phyloP scores from a whole-genome alignment of 1,140 invertebrate genomes.

The Cydia amplana region DNA sequence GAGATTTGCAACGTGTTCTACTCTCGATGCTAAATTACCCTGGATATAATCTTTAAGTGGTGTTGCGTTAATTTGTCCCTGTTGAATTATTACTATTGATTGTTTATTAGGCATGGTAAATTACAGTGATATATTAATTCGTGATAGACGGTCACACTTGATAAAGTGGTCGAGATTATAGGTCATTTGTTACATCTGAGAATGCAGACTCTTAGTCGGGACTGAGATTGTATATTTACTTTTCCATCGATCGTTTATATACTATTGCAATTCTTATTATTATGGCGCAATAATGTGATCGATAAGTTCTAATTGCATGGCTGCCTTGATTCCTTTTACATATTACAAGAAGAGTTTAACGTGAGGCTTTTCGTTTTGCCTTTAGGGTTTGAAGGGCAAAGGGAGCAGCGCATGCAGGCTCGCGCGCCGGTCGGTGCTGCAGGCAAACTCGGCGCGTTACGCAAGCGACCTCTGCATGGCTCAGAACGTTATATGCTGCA shows the following conservation, averaged over 20 bases:
- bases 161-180: background rate
- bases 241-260: no score
- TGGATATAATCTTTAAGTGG: background rate
- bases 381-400: background rate
- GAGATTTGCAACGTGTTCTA: slow-evolving; percentile 11
- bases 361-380: no score
- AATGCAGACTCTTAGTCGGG: background rate
- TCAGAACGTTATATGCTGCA: slow-evolving; percentile 11
- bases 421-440: background rate
- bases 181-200: slow-evolving; percentile 1
- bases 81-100: background rate
- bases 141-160: background rate
- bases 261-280: no score
- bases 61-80: background rate
- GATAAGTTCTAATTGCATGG: no score
- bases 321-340: no score
- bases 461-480: slow-evolving; percentile 2
- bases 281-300: no score
- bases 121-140: background rate
- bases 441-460: background rate
- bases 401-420: background rate
- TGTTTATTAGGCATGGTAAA: background rate
- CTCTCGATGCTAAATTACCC: slow-evolving; percentile 2
- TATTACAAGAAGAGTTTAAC: no score
- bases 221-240: no score